phyloP scores from a whole-genome alignment of 37 sponge, comb jelly and placozoan species.

The Axinella damicornis region DNA sequence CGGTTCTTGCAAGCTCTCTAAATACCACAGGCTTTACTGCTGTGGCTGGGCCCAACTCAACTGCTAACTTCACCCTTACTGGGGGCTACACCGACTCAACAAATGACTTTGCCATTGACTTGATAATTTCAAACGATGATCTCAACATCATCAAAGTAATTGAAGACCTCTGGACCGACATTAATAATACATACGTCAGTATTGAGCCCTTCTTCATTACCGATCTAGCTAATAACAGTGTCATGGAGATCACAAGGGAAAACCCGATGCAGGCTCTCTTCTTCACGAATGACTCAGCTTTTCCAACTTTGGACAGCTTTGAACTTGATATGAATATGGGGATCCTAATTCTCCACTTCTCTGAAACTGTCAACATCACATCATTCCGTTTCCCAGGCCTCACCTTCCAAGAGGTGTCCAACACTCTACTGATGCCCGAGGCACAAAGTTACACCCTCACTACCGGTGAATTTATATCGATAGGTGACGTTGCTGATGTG shows the following conservation, averaged over 20 bases:
- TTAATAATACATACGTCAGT: constrained; percentile 75
- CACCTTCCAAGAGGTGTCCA: constrained; percentile 70
- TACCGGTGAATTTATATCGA: constrained; percentile 56
- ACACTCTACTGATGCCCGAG: constrained; percentile 48
- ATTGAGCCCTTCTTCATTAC: constrained; percentile 66
- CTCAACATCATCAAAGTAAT: constrained; percentile 82
- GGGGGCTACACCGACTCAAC: constrained; percentile 69
- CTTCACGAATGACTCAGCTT: constrained; percentile 66
- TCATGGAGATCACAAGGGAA: constrained; percentile 37
- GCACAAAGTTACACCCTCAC: constrained; percentile 58
- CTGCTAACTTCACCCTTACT: constrained; percentile 67
- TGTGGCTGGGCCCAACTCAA: constrained; percentile 68
- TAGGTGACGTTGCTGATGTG: constrained; percentile 59
- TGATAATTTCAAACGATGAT: constrained; percentile 62
- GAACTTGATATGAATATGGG: constrained; percentile 86
- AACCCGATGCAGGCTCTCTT: constrained; percentile 47
- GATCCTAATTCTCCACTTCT: constrained; percentile 75
- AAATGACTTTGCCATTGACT: constrained; percentile 68
- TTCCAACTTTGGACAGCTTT: constrained; percentile 71
- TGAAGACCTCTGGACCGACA: constrained; percentile 76
- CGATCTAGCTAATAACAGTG: constrained; percentile 74
- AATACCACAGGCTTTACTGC: constrained; percentile 76
- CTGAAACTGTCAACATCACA: constrained; percentile 85
- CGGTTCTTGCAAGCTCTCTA: constrained; percentile 66
- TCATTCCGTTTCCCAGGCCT: constrained; percentile 64